Conservation (phyloP, 2,113 vertebrate genomes). For the Neodon shergylaensis region DNA sequence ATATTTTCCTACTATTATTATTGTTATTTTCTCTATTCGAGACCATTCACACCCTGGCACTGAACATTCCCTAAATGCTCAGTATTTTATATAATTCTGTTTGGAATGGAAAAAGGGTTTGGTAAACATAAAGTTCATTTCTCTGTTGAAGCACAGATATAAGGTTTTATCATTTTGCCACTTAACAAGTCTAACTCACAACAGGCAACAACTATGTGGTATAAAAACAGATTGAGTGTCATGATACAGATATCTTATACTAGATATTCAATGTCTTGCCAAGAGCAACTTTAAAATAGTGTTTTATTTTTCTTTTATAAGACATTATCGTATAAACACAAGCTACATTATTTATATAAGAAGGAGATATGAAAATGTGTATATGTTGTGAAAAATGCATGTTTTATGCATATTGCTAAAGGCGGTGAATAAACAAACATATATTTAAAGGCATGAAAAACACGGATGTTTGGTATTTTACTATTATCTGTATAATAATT, state of each 20-base stretch:
- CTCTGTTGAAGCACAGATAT: conserved; percentile 38
- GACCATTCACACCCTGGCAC: not conserved
- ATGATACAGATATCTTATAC: not conserved
- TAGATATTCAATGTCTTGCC: not conserved
- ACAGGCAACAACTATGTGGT: not conserved
- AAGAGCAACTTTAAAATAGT: not conserved
- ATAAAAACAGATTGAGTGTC: not conserved
- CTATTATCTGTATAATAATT: not conserved
- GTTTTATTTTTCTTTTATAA: not conserved
- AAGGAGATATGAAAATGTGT: not conserved
- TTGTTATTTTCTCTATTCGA: not conserved
- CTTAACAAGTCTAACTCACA: not conserved
- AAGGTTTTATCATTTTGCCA: conserved; percentile 17
- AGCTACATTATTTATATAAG: conserved; percentile 2
- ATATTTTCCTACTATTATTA: not conserved
- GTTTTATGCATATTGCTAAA: conserved; percentile 60
- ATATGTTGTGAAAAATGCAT: not conserved
- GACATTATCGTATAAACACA: not conserved
- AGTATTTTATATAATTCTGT: not conserved
- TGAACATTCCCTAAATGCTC: not conserved
- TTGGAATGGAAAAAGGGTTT: conserved; percentile 18
- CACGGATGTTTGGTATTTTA: not conserved
- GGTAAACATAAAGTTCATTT: not conserved
- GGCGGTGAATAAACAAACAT: not conserved
- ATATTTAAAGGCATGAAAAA: conserved; percentile 27